phyloP scores from a whole-genome alignment of 2,797 vertebrate species.

The Hydrocynus forskahlii region DNA sequence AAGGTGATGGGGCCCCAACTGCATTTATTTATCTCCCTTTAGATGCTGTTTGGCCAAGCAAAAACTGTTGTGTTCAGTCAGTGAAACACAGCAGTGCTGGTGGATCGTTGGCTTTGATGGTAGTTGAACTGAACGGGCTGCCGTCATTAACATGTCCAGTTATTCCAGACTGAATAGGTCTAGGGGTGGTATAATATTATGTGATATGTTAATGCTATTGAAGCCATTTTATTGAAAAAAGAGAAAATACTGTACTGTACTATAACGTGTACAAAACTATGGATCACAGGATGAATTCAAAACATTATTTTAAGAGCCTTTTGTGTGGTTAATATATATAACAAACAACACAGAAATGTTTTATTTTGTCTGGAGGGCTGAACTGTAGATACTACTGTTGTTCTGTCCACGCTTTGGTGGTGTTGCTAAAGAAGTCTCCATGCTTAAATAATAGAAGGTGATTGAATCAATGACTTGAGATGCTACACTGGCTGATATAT shows the following conservation, averaged over 20 bases:
- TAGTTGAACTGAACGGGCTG: background rate
- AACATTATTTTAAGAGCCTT: background rate
- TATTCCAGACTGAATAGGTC: background rate
- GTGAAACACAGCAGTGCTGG: background rate
- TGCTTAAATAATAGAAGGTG: background rate
- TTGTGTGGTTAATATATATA: background rate
- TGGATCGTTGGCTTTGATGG: background rate
- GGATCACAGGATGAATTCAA: background rate
- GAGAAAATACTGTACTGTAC: background rate
- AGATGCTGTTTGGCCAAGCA: slow-evolving; percentile 18
- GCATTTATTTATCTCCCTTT: slow-evolving; percentile 42
- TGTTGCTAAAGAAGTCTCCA: background rate
- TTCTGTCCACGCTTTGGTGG: background rate
- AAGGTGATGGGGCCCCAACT: slow-evolving; percentile 53
- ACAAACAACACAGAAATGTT: background rate
- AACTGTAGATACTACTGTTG: background rate
- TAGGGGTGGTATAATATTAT: background rate
- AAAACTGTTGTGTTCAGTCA: slow-evolving; percentile 2
- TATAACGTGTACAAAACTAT: background rate
- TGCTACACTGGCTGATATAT: slow-evolving; percentile 8
- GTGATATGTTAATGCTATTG: background rate
- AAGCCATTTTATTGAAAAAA: background rate
- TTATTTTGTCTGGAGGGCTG: background rate
- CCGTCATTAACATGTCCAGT: background rate
- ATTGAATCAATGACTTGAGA: slow-evolving; percentile 8